Conservation (phyloP, 1,140 invertebrate genomes). For the Aphaenogaster ashmeadi region DNA sequence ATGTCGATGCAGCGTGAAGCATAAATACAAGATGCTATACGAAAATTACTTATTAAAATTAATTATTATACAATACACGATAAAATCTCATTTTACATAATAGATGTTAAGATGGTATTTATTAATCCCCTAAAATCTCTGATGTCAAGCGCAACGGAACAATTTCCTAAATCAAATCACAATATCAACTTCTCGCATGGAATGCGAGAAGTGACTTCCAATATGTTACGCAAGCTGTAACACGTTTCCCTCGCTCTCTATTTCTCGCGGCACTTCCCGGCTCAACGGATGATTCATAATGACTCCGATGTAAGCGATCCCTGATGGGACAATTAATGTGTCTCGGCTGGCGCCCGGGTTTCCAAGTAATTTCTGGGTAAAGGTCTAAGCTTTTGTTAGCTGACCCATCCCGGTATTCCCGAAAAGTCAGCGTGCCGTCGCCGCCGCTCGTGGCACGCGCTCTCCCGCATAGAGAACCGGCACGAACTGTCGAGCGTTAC, state of each 20-base stretch:
- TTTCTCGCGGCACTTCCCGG: conserved; percentile 30
- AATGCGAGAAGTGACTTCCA: background rate
- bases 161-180: background rate
- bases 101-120: background rate
- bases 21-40: background rate
- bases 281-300: conserved; percentile 64
- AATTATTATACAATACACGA: background rate
- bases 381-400: conserved; percentile 47
- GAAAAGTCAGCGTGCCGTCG: conserved; percentile 61
- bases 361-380: conserved; percentile 68
- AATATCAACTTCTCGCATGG: background rate
- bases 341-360: conserved; percentile 52
- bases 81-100: background rate
- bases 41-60: background rate
- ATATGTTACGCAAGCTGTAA: conserved; percentile 10
- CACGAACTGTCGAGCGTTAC: conserved; percentile 54
- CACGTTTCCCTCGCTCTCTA: conserved; percentile 25
- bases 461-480: conserved; percentile 34
- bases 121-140: background rate
- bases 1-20: background rate
- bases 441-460: conserved; percentile 41
- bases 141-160: background rate
- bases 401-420: conserved; percentile 61
- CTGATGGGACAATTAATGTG: conserved; percentile 44
- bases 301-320: conserved; percentile 37